Conservation (phyloP, 2,797 vertebrate species). For the Podarcis lilfordi region DNA sequence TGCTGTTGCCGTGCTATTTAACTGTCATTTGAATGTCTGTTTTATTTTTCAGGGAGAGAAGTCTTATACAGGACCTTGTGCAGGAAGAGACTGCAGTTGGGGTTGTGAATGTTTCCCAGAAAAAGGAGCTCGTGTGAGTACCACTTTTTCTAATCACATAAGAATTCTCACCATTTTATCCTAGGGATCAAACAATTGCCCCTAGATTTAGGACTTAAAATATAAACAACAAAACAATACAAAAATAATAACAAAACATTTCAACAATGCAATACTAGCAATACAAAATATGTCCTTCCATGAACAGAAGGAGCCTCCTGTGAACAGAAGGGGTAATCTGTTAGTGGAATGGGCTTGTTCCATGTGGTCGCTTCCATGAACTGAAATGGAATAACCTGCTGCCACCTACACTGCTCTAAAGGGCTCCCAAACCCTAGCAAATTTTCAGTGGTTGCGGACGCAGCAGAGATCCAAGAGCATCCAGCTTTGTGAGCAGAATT, state of each 20-base stretch:
- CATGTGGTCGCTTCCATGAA: too few relatives aligned
- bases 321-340: background rate
- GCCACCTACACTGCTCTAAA: background rate
- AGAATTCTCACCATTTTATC: background rate
- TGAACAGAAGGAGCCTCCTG: background rate
- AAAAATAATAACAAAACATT: too few relatives aligned
- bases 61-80: conserved; percentile 88
- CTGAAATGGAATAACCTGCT: background rate
- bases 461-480: background rate
- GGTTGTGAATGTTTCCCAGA: conserved; percentile 95
- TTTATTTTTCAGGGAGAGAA: conserved; percentile 87
- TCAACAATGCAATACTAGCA: too few relatives aligned
- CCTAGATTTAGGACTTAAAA: background rate
- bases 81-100: conserved; percentile 95
- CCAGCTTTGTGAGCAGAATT: background rate
- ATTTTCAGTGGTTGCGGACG: background rate
- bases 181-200: background rate
- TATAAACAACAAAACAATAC: background rate
- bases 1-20: background rate
- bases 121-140: conserved; percentile 94
- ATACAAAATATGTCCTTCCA: background rate
- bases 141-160: background rate
- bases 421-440: background rate
- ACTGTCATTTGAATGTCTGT: conserved; percentile 44
- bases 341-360: background rate